phyloP scores from a whole-genome alignment of 2,113 vertebrate genomes.

The Seriola dumerili region DNA sequence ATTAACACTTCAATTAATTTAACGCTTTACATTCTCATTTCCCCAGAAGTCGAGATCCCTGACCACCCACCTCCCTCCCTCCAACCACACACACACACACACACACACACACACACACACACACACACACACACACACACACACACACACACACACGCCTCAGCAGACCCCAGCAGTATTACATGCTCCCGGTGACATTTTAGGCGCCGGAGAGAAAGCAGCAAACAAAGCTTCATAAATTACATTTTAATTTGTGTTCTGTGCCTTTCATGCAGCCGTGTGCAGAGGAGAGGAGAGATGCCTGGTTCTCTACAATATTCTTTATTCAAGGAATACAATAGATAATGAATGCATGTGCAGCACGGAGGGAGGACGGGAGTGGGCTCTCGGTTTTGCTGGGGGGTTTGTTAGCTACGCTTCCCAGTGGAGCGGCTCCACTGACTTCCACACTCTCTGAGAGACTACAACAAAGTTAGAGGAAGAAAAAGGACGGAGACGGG shows the following conservation, averaged over 20 bases:
- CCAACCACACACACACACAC: slow-evolving; percentile 13
- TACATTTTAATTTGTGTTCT: slow-evolving; percentile 74
- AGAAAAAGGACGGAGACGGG: slow-evolving; percentile 53
- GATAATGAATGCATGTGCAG: slow-evolving; percentile 67
- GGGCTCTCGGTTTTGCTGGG: slow-evolving; percentile 41
- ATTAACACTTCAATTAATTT: slow-evolving; percentile 85
- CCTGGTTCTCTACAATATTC: slow-evolving; percentile 33
- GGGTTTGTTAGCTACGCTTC: slow-evolving; percentile 58
- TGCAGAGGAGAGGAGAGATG: slow-evolving; percentile 46
- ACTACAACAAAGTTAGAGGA: slow-evolving; percentile 62
- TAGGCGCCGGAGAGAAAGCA: slow-evolving; percentile 39
- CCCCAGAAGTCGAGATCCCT: slow-evolving; percentile 73
- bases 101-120: slow-evolving; percentile 22
- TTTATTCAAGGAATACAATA: slow-evolving; percentile 67
- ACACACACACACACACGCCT: slow-evolving; percentile 26
- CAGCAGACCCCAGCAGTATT: slow-evolving; percentile 55
- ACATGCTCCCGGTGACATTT: slow-evolving; percentile 73
- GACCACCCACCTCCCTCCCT: slow-evolving; percentile 53
- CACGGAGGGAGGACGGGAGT: slow-evolving; percentile 21
- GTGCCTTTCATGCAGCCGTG: slow-evolving; percentile 39
- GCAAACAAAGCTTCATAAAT: slow-evolving; percentile 75
- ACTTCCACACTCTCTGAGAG: slow-evolving; percentile 63
- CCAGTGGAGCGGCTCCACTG: slow-evolving; percentile 67
- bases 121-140: slow-evolving; percentile 16
- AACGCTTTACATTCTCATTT: slow-evolving; percentile 75